Evolutionary conservation across 2,888 invertebrate species (phyloP), one percentile per base, ranked within the genome.

Genomic region (Apodemia zela): DNA sequence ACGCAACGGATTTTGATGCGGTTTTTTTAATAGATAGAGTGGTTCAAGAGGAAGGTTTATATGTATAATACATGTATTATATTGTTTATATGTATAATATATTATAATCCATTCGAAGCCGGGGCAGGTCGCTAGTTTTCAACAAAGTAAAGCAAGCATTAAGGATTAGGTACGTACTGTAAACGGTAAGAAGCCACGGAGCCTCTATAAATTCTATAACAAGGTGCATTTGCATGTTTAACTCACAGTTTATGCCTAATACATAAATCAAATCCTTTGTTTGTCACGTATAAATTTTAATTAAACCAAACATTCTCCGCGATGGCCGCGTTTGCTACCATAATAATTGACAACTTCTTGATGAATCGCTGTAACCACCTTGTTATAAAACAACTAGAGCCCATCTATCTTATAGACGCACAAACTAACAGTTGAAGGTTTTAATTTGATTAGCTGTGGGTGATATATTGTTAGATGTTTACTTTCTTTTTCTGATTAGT

Each of bases 331-430:
- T 77, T 78, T 71, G 82, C 84, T 81, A 73, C 76, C 72, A 75
- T 77, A 76, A 83, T 88, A 90, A 91, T 91, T 90, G 90, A 91
- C 90, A 89, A 81, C 76, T 72, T 73, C 78, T 83, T 90, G 90
- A 91, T 91, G 87, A 91, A 91, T 90, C 84, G 87, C 75, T 78
- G 75, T 71, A 74, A 74, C 80, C 80, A 77, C 82, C 89, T 91
- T 88, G 90, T 90, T 90, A 89, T 81, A 81, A 80, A 79, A 80
- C 74, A 78, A 80, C 77, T 77, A 77, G 74, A 72, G 71, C 79
- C 81, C 86, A 88, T 89, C 88, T 83, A 79, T 89, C 89, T 86
- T 82, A 75, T 69, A 72, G 74, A 77, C 78, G 76, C 79, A 77
- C 74, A 76, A 74, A 72, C 68, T 69, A 75, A 80, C 76, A 77